Conservation (phyloP, 2,113 vertebrate species). For the Semnopithecus entellus region DNA sequence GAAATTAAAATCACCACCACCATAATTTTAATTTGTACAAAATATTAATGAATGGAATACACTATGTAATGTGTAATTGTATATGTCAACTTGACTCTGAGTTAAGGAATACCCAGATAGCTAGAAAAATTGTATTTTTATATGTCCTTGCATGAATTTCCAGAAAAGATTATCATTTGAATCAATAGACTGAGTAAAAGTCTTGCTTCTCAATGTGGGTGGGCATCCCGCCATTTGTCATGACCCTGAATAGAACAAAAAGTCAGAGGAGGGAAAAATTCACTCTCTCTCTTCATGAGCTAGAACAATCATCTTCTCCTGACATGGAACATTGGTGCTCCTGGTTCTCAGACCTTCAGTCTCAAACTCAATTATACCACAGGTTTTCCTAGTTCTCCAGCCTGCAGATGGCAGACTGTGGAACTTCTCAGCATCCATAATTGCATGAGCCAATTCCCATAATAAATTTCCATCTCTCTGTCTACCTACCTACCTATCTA, state of each 20-base stretch:
- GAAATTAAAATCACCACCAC: neutral
- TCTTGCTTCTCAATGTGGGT: neutral
- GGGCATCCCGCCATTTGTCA: neutral
- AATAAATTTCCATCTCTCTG: neutral
- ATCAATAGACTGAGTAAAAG: neutral
- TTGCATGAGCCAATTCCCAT: neutral
- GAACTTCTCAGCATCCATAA: neutral
- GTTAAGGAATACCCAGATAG: neutral
- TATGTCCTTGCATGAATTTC: neutral
- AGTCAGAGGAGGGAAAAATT: neutral
- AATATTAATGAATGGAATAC: neutral
- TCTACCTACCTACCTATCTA: neutral
- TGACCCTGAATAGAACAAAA: neutral
- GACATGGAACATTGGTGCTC: accelerated
- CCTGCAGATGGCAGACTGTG: neutral
- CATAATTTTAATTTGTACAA: neutral
- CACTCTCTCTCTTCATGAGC: neutral
- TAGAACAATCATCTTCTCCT: neutral
- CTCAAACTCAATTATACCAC: neutral
- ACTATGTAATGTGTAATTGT: neutral
- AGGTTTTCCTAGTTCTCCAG: neutral
- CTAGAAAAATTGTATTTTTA: neutral
- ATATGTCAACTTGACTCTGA: neutral
- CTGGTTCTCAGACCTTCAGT: neutral
- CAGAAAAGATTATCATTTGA: neutral